phyloP scores from a whole-genome alignment of 2,888 invertebrate species.

The Temnothorax unifasciatus region DNA sequence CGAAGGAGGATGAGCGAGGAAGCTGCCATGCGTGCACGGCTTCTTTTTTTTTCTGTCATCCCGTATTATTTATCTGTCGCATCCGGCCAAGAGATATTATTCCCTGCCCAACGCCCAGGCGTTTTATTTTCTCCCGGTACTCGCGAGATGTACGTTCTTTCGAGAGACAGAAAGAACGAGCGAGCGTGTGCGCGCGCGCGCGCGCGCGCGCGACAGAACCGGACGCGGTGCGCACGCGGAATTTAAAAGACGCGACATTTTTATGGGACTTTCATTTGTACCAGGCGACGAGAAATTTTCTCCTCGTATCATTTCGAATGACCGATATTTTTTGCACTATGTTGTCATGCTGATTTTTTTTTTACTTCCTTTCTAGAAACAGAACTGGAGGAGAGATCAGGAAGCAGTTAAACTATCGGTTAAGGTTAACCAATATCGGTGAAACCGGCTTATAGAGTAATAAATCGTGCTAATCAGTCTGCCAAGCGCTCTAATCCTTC shows the following conservation, averaged over 20 bases:
- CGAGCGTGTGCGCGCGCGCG: neutral
- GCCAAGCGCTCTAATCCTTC: neutral
- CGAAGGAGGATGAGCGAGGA: constrained; percentile 6
- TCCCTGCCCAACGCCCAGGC: neutral
- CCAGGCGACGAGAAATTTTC: neutral
- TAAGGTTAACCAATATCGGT: constrained; percentile 14
- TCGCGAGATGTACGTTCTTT: constrained; percentile 1
- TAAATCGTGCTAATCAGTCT: constrained; percentile 27
- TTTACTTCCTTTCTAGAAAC: neutral
- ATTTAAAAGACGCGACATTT: constrained; percentile 14
- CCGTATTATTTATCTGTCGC: constrained; percentile 32
- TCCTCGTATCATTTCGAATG: neutral
- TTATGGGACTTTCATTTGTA: constrained; percentile 25
- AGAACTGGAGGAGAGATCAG: constrained; percentile 6
- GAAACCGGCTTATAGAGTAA: constrained; percentile 27
- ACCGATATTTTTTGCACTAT: neutral
- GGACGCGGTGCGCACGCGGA: neutral
- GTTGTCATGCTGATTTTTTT: neutral
- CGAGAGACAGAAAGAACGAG: constrained; percentile 4
- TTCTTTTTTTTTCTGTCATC: constrained; percentile 17
- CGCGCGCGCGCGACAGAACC: constrained; percentile 9
- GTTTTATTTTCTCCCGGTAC: constrained; percentile 24
- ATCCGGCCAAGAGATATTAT: constrained; percentile 10
- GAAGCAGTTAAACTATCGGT: neutral
- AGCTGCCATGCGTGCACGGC: neutral